Conservation (phyloP, 1,140 invertebrate genomes). For the Penaeus chinensis region DNA sequence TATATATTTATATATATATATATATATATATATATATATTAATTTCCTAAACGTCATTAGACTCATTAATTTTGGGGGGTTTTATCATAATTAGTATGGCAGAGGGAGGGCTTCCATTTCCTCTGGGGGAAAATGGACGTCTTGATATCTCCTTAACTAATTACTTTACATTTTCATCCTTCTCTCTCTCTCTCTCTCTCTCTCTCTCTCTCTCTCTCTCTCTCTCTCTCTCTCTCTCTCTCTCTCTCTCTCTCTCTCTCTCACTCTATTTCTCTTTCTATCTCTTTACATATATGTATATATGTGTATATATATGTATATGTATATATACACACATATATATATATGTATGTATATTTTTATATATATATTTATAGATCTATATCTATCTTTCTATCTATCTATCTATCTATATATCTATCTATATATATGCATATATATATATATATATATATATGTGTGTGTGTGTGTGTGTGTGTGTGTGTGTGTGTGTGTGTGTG, state of each 20-base stretch:
- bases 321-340: not conserved
- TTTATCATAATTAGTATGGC: too few species aligned
- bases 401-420: not conserved
- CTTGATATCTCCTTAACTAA: not conserved
- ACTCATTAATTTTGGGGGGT: too few species aligned
- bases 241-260: slow-evolving; percentile 19
- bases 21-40: not conserved
- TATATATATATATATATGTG: slow-evolving; percentile 6
- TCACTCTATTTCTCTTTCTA: not conserved
- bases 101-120: not conserved
- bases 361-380: too few species aligned
- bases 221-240: slow-evolving; percentile 14
- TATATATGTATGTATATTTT: not conserved
- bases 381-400: too few species aligned
- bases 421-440: not conserved
- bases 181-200: not conserved
- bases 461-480: not conserved
- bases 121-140: not conserved
- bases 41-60: not conserved
- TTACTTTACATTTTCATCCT: too few species aligned
- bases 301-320: not conserved
- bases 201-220: not conserved
- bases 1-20: not conserved
- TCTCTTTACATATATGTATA: too few species aligned
- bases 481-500: not conserved